phyloP scores from a whole-genome alignment of 2,797 vertebrate species.

The Falco concolor region DNA sequence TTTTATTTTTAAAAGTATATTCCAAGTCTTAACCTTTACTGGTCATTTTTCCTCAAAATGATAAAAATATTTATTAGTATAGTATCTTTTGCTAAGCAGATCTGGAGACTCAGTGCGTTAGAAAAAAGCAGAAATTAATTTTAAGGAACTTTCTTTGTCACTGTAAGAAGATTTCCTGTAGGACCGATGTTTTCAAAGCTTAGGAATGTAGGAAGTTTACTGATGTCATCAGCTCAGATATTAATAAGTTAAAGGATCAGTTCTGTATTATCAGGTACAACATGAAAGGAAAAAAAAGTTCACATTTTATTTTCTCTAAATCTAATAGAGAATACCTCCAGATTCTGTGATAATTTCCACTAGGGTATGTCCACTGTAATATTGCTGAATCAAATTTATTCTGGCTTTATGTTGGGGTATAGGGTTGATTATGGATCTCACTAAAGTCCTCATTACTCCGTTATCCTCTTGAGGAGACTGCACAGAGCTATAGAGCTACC shows the following conservation, averaged over 20 bases:
- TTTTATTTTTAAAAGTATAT: neutral
- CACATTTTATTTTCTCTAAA: neutral
- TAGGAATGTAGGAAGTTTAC: neutral
- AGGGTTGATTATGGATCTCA: neutral
- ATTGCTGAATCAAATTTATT: neutral
- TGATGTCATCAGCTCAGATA: neutral
- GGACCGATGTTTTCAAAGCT: neutral
- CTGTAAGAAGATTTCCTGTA: neutral
- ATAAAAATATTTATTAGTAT: neutral
- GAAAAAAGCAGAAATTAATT: neutral
- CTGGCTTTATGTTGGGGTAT: neutral
- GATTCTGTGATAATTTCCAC: neutral
- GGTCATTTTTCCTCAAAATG: neutral
- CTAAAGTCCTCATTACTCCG: neutral
- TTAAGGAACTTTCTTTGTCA: neutral
- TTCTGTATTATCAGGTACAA: neutral
- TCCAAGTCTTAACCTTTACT: constrained; percentile 21
- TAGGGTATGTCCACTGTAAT: neutral
- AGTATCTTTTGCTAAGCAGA: neutral
- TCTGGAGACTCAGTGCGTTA: neutral
- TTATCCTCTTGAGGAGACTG: neutral
- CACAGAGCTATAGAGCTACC: neutral
- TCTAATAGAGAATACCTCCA: neutral
- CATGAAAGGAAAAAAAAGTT: neutral
- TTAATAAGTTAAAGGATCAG: neutral